Evolutionary conservation across 2,113 vertebrate species (phyloP).

Genomic region (Tamias sibiricus): DNA sequence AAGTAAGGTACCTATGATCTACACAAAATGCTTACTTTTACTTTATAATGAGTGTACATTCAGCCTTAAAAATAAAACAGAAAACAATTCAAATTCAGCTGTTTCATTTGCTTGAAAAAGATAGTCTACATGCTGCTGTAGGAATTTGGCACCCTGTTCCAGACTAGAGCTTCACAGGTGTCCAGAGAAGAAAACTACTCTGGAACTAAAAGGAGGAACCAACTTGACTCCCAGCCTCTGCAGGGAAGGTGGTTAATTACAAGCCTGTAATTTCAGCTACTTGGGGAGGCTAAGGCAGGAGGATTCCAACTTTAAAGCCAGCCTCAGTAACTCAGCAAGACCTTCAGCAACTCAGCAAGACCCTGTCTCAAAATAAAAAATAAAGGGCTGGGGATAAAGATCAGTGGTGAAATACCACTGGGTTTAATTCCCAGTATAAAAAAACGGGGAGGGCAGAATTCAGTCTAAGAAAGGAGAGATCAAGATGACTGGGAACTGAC

Average conservation of each 20-base stretch:
- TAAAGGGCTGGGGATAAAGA: background rate
- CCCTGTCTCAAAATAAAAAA: background rate
- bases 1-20: background rate
- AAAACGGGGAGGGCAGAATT: background rate
- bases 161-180: background rate
- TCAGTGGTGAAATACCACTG: background rate
- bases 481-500: background rate
- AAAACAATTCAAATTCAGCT: constrained; percentile 32
- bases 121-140: background rate
- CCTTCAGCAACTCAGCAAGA: background rate
- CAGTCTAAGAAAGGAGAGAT: background rate
- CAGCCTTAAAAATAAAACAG: background rate
- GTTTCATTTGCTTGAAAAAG: background rate
- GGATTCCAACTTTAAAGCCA: background rate
- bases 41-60: background rate
- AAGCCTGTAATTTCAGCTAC: background rate
- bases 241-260: background rate
- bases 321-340: background rate
- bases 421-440: background rate
- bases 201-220: background rate
- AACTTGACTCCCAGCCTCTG: background rate
- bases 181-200: background rate
- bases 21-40: background rate
- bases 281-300: background rate
- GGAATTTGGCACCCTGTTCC: background rate